phyloP scores from a whole-genome alignment of 2,797 vertebrate genomes.

The Chiroxiphia lanceolata region DNA sequence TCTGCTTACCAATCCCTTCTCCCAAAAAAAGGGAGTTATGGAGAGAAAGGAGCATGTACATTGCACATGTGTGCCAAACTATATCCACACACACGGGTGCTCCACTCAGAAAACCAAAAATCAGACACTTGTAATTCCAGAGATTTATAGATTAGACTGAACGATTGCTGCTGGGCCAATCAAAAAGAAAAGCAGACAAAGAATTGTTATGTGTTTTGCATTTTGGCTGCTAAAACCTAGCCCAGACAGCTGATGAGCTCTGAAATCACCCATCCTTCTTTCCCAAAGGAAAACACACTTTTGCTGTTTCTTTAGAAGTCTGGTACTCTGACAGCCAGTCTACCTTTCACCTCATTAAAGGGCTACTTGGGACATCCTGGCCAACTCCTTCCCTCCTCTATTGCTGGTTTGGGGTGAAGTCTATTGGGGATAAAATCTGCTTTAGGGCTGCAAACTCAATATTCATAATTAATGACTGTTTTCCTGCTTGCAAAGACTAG shows the following conservation, averaged over 20 bases:
- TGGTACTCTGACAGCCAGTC: not conserved
- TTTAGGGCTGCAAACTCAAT: not conserved
- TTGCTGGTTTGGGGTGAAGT: not conserved
- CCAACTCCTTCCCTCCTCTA: not conserved
- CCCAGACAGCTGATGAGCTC: not conserved
- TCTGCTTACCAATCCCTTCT: not conserved
- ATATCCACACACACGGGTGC: accelerated
- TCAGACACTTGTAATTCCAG: not conserved
- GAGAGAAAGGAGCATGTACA: no score
- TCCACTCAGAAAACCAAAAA: not conserved
- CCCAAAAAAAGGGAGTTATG: not conserved
- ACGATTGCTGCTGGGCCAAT: not conserved
- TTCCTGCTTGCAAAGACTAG: not conserved
- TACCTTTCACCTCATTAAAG: not conserved
- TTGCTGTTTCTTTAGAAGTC: not conserved
- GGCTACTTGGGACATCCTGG: not conserved
- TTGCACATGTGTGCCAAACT: accelerated
- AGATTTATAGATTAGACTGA: not conserved
- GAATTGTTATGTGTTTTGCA: not conserved
- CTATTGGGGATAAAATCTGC: not conserved
- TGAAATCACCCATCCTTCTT: not conserved
- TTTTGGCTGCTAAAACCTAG: not conserved
- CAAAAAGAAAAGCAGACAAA: not conserved
- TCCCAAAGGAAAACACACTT: not conserved
- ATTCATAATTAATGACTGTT: not conserved